Conservation (phyloP, 2,888 invertebrate genomes). For the Strigamia transsilvanica region DNA sequence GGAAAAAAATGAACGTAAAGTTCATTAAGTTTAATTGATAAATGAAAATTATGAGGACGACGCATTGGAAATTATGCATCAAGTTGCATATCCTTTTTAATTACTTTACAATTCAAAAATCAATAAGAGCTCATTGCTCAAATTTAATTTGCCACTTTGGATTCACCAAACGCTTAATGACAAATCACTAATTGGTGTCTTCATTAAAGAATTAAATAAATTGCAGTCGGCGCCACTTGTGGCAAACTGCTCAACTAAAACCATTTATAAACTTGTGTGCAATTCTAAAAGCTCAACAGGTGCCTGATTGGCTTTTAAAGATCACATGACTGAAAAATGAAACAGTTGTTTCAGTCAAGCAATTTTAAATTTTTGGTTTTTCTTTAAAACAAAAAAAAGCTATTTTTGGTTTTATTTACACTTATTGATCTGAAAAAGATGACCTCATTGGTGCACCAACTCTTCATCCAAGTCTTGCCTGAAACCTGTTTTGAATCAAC, state of each 20-base stretch:
- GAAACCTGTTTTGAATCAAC: constrained; percentile 27
- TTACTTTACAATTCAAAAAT: constrained; percentile 35
- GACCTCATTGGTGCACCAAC: background rate
- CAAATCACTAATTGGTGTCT: constrained; percentile 44
- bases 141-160: constrained; percentile 43
- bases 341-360: too few species aligned
- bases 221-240: background rate
- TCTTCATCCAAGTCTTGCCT: background rate
- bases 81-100: constrained; percentile 23
- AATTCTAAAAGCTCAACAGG: too few species aligned
- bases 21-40: background rate
- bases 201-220: constrained; percentile 16
- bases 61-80: background rate
- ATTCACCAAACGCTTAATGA: constrained; percentile 39
- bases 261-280: background rate
- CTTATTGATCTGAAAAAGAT: constrained; percentile 19
- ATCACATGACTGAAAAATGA: too few species aligned
- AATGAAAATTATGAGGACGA: background rate
- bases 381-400: too few species aligned
- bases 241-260: background rate
- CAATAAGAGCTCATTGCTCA: constrained; percentile 41
- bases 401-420: background rate
- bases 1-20: background rate
- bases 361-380: too few species aligned
- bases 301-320: too few species aligned